phyloP scores from a whole-genome alignment of 2,888 invertebrate genomes.

The Polymixis flavicincta region DNA sequence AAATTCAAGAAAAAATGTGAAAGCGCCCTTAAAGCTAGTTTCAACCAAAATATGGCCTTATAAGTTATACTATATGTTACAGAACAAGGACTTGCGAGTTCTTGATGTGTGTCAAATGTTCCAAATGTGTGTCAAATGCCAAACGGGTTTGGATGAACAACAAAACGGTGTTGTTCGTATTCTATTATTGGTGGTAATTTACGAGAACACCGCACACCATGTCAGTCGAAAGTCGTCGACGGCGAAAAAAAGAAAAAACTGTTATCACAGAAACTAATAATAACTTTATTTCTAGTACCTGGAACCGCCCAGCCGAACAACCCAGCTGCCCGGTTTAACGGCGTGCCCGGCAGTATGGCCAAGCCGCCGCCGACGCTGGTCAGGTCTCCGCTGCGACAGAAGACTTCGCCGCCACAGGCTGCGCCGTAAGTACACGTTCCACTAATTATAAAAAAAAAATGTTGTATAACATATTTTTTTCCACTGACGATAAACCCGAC shows the following conservation, averaged over 20 bases:
- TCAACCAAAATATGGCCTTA: no score
- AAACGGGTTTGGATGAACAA: neutral
- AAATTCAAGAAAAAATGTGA: no score
- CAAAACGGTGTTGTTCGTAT: neutral
- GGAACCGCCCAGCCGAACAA: conserved; percentile 64
- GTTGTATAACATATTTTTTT: no score
- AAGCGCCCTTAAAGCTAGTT: no score
- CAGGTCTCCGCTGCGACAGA: conserved; percentile 83
- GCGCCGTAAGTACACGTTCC: conserved; percentile 81
- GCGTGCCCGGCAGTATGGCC: conserved; percentile 59
- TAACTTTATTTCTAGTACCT: conserved; percentile 40
- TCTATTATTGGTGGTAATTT: neutral
- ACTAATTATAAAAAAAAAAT: neutral
- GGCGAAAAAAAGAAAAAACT: no score
- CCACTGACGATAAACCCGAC: neutral
- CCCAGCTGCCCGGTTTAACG: conserved; percentile 75
- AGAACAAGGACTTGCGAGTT: no score
- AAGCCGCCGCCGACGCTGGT: conserved; percentile 84
- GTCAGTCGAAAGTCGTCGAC: no score
- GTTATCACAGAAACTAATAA: neutral
- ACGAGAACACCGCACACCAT: no score
- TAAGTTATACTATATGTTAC: no score
- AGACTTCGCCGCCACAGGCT: conserved; percentile 86
- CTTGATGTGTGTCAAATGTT: no score
- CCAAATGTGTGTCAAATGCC: no score